phyloP scores from a whole-genome alignment of 2,888 invertebrate genomes.

The Glyphotaelius pellucidus region DNA sequence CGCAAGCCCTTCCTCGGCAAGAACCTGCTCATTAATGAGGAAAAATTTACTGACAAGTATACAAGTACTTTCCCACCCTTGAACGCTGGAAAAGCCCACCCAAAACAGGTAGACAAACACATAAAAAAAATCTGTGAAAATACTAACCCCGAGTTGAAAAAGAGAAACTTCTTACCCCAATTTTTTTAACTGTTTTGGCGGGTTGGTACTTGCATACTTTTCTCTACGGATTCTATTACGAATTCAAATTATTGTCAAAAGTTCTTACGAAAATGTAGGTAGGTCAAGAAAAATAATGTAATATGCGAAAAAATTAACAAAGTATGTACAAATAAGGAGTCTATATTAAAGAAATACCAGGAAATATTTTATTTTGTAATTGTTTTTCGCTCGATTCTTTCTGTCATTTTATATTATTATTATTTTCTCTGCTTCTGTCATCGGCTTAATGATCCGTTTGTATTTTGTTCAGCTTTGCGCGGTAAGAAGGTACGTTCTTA shows the following conservation, averaged over 20 bases:
- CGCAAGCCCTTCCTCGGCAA: not conserved
- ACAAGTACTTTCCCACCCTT: not conserved
- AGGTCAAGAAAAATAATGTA: too few relatives aligned
- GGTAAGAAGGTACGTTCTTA: not conserved
- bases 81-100: not conserved
- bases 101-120: not conserved
- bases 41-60: not conserved
- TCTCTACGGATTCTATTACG: not conserved
- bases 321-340: too few relatives aligned
- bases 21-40: not conserved
- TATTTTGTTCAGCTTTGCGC: not conserved
- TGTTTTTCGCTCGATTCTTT: not conserved
- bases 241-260: not conserved
- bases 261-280: not conserved
- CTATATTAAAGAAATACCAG: not conserved
- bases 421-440: not conserved
- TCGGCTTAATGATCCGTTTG: not conserved
- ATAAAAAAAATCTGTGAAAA: not conserved
- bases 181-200: not conserved
- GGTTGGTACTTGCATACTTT: not conserved
- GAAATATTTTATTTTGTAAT: not conserved
- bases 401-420: not conserved
- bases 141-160: not conserved
- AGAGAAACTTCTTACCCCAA: not conserved
- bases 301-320: too few relatives aligned